Percentiles rank a stretch among this genome's conserved stretches.
Evolutionary conservation across 2,113 vertebrate species (phyloP).

Genomic region (Alexandromys fortis): DNA sequence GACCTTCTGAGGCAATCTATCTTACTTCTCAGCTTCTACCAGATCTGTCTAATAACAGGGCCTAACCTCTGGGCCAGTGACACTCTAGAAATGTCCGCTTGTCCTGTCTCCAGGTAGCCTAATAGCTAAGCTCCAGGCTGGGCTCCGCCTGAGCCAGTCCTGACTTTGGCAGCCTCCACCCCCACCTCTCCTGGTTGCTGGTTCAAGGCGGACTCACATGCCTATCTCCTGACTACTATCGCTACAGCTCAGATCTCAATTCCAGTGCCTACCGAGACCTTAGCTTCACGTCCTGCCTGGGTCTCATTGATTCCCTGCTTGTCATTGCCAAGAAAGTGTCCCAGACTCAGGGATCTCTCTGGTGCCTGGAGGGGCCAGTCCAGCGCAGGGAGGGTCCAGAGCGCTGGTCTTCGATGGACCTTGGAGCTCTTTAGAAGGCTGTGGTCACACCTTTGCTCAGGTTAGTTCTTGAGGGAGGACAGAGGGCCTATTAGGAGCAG

Average conservation of each 20-base stretch:
- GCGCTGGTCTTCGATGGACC: not conserved
- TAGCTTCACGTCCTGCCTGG: no score
- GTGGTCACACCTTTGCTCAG: not conserved
- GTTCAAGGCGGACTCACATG: rapidly evolving
- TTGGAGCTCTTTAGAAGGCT: not conserved
- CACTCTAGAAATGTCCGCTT: not conserved
- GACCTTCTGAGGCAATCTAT: not conserved
- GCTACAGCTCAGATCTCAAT: not conserved
- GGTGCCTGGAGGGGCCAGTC: not conserved
- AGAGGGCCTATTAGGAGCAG: not conserved
- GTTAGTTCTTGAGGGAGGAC: not conserved
- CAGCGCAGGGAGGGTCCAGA: not conserved
- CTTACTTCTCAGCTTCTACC: not conserved
- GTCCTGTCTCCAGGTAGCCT: not conserved
- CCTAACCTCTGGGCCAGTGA: not conserved
- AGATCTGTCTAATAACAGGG: no score
- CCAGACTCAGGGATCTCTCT: not conserved
- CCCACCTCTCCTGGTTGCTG: not conserved
- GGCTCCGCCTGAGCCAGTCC: not conserved
- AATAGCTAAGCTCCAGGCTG: not conserved
- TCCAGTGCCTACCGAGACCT: not conserved
- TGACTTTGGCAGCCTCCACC: not conserved
- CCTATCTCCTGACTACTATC: not conserved
- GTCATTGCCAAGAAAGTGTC: not conserved
- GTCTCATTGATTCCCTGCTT: not conserved